These are phyloP conservation scores for Alligator mississippiensis DNA, from an alignment of 2,113 vertebrate genomes.

Conservation along the genomic window DNA sequence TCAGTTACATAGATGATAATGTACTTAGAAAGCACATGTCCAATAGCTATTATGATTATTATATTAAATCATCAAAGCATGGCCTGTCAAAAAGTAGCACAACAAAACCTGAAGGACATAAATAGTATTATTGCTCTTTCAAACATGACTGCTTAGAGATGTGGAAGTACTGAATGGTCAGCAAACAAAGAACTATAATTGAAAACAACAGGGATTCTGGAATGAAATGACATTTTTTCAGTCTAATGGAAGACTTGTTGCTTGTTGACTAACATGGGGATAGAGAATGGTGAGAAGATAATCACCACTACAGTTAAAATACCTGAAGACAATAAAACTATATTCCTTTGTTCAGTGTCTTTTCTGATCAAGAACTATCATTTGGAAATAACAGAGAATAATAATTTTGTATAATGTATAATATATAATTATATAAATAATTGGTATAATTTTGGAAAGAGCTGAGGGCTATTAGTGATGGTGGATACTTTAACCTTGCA, in stretches of 20 bases:
- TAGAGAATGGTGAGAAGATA: conserved; percentile 21
- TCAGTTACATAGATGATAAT: neutral
- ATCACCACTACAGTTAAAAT: conserved; percentile 39
- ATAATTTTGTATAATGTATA: conserved; percentile 44
- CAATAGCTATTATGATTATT: conserved; percentile 1
- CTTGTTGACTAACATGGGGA: conserved; percentile 38
- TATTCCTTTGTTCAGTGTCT: conserved; percentile 62
- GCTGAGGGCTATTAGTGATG: conserved; percentile 59
- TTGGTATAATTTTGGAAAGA: conserved; percentile 64
- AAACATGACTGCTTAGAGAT: conserved; percentile 24
- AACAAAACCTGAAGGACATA: conserved; percentile 65
- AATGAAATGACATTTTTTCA: conserved; percentile 27
- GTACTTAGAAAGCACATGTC: neutral
- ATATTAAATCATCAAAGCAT: conserved; percentile 44
- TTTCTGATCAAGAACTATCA: conserved; percentile 44
- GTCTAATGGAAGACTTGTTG: conserved; percentile 9
- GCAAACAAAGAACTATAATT: conserved; percentile 22
- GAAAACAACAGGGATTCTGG: neutral
- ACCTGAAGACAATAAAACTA: conserved; percentile 69
- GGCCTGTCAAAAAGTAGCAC: conserved; percentile 31
- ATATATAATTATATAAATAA: conserved; percentile 72
- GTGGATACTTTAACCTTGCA: conserved; percentile 71
- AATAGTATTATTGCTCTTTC: conserved; percentile 16
- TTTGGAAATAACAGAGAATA: conserved; percentile 69
- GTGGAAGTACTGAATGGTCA: conserved; percentile 10